phyloP scores from a whole-genome alignment of 2,797 vertebrate genomes.

The Falco peregrinus region DNA sequence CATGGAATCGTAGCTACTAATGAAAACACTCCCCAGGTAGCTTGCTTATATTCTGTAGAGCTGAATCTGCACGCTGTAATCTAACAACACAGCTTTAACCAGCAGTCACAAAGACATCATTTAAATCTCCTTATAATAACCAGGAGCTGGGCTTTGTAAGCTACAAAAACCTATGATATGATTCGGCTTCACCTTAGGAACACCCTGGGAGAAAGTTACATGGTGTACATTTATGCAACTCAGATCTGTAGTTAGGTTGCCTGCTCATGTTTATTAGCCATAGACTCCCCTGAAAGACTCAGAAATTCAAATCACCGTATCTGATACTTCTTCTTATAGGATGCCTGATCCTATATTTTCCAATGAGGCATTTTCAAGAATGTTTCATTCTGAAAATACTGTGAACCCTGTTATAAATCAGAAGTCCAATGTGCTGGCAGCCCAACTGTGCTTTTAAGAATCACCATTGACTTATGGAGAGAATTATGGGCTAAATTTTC shows the following conservation, averaged over 20 bases:
- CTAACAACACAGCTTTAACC: neutral
- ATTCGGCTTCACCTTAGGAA: neutral
- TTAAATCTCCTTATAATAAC: constrained; percentile 12
- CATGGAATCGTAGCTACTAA: neutral
- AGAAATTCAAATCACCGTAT: neutral
- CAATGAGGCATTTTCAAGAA: neutral
- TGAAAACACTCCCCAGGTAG: neutral
- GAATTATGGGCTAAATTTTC: neutral
- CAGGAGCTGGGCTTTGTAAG: constrained; percentile 31
- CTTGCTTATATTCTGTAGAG: neutral
- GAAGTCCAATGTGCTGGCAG: neutral
- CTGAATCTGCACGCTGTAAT: neutral
- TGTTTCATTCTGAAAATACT: neutral
- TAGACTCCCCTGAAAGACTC: neutral
- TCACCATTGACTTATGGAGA: neutral
- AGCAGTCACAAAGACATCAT: neutral
- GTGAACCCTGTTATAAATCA: neutral
- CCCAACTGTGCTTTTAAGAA: neutral
- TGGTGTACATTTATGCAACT: neutral
- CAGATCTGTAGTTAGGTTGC: neutral
- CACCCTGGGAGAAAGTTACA: neutral
- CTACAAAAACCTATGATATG: neutral
- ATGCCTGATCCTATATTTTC: neutral
- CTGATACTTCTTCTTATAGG: neutral
- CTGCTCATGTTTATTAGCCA: neutral